Evolutionary conservation across 1,140 invertebrate genomes (phyloP), one percentile per base, ranked within the genome.

Genomic region (Heliconius nattereri): DNA sequence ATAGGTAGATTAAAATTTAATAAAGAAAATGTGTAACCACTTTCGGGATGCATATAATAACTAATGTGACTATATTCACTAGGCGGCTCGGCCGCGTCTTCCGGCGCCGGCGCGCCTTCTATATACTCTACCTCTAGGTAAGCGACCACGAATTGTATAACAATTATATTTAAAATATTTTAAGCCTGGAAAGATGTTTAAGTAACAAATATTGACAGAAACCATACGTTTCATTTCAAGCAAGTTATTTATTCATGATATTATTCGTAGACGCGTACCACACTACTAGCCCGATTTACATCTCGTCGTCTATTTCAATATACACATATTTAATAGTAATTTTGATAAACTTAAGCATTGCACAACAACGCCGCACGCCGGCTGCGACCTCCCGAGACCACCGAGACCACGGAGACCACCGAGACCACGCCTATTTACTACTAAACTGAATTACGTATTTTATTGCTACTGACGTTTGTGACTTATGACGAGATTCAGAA

Each of bases 401-500:
- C 83, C 32, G 32, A 35, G 32, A 35, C 32, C 32, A 35, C 32
- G 32, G 32, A 35, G 32, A 35, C 32, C 32, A 35, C 32, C 85
- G 85, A 81, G 72, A 75, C 82, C 85, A 83, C 83, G 77, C 81
- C 83, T 83, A 82, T 87, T 87, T 83, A 85, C 83, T 87, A 85
- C 76, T 87, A 86, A 84, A 87, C 89, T 89, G 90, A 85, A 90
- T 87, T 88, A 91, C 87, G 88, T 89, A 92, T 89, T 87, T 85
- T 92, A 93, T 92, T 91, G 89, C 92, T 94, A 93, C 91, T 91
- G 90, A 94, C 91, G 85, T 93, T 93, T 94, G 92, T 93, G 92
- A 94, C 92, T 94, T 94, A 94, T 94, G 92, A 93, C 92, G 92
- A 94, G 92, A 94, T 94, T 94, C 92, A 90, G 90, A 93, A 94